Percentiles rank a stretch among this genome's conserved stretches.
phyloP scores from a whole-genome alignment of 2,888 invertebrate genomes.

The Lathronympha strigana region DNA sequence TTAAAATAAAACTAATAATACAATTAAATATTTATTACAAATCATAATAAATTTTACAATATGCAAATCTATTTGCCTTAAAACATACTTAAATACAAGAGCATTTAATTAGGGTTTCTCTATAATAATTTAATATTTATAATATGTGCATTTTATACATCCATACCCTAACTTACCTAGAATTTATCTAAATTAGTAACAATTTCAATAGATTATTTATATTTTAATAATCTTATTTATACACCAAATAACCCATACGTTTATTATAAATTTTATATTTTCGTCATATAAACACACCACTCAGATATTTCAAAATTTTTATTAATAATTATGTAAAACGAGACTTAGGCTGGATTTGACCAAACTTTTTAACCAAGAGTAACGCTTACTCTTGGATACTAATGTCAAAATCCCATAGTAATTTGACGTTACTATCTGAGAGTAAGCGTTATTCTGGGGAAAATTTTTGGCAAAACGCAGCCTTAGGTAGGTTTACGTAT shows the following conservation, averaged over 20 bases:
- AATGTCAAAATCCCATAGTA: too few species aligned
- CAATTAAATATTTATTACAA: constrained; percentile 62
- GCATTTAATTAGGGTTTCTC: constrained; percentile 46
- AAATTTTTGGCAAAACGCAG: too few species aligned
- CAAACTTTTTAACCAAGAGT: too few species aligned
- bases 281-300: constrained; percentile 15
- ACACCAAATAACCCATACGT: constrained; percentile 30
- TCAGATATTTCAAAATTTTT: not conserved
- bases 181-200: constrained; percentile 38
- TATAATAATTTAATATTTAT: constrained; percentile 43
- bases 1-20: constrained; percentile 33
- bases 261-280: constrained; percentile 14
- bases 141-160: constrained; percentile 58
- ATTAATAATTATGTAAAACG: too few species aligned
- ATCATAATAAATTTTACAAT: constrained; percentile 65
- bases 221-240: constrained; percentile 24
- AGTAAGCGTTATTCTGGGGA: too few species aligned
- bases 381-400: too few species aligned
- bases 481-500: too few species aligned
- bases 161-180: constrained; percentile 46
- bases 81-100: constrained; percentile 38
- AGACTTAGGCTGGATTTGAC: too few species aligned
- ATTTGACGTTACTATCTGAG: too few species aligned
- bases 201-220: constrained; percentile 32
- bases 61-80: constrained; percentile 49